These are phyloP conservation scores for Heliconius hermathena DNA, from an alignment of 1,140 invertebrate species.

Conservation along the genomic window DNA sequence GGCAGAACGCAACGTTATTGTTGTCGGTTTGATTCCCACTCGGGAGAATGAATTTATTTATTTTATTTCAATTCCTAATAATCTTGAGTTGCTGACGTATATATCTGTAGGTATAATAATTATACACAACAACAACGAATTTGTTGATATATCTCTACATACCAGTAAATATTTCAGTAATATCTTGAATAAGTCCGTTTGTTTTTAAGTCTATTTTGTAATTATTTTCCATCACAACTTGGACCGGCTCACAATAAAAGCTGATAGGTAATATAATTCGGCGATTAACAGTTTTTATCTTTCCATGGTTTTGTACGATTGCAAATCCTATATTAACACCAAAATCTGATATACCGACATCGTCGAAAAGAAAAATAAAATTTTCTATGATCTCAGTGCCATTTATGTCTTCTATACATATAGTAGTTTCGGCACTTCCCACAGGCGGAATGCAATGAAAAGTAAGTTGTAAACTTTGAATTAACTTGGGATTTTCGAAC, in stretches of 20 bases:
- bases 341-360: slow-evolving; percentile 54
- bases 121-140: too few species aligned
- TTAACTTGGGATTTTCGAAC: slow-evolving; percentile 60
- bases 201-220: slow-evolving; percentile 52
- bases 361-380: slow-evolving; percentile 53
- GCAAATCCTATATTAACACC: slow-evolving; percentile 61
- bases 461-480: slow-evolving; percentile 67
- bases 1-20: too few species aligned
- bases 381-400: slow-evolving; percentile 71
- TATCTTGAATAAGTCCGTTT: slow-evolving; percentile 50
- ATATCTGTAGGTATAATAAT: too few species aligned
- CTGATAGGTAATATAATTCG: slow-evolving; percentile 57
- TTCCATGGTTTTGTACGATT: slow-evolving; percentile 58
- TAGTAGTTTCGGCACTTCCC: slow-evolving; percentile 54
- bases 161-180: slow-evolving; percentile 68
- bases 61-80: too few species aligned
- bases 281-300: slow-evolving; percentile 46
- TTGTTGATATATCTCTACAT: slow-evolving; percentile 16
- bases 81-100: too few species aligned
- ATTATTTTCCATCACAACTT: slow-evolving; percentile 41
- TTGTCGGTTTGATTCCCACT: too few species aligned
- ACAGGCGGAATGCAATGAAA: slow-evolving; percentile 62
- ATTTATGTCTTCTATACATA: slow-evolving; percentile 66
- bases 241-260: slow-evolving; percentile 55
- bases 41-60: too few species aligned